Conservation (phyloP, 2,797 vertebrate species). For the Lerista edwardsae region DNA sequence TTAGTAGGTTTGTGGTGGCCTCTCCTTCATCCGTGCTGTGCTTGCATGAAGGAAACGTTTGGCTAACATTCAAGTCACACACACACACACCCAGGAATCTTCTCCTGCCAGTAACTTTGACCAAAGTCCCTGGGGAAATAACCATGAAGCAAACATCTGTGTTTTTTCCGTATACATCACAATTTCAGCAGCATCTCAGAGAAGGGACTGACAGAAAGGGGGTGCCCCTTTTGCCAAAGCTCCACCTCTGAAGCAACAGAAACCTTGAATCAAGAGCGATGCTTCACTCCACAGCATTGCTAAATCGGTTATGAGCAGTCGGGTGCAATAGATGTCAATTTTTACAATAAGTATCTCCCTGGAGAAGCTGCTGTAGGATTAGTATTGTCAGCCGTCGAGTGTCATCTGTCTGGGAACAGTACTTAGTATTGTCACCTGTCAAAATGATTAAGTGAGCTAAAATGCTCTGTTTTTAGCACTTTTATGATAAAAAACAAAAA, state of each 20-base stretch:
- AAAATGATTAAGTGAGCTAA: slow-evolving; percentile 67
- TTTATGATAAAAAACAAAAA: slow-evolving; percentile 56
- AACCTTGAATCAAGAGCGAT: slow-evolving; percentile 44
- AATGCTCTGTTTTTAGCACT: slow-evolving; percentile 56
- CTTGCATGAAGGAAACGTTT: slow-evolving; percentile 43
- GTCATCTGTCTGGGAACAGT: slow-evolving; percentile 55
- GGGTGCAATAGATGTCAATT: slow-evolving; percentile 55
- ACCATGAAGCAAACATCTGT: slow-evolving; percentile 64
- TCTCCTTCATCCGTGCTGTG: slow-evolving; percentile 29
- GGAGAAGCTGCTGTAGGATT: slow-evolving; percentile 60
- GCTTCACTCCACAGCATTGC: slow-evolving; percentile 47
- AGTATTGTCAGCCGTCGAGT: slow-evolving; percentile 66
- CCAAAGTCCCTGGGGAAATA: slow-evolving; percentile 46
- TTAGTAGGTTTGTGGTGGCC: slow-evolving; percentile 13
- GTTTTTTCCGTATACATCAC: slow-evolving; percentile 51
- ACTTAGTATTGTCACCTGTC: slow-evolving; percentile 60
- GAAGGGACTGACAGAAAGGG: slow-evolving; percentile 34
- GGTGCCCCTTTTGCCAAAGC: slow-evolving; percentile 41
- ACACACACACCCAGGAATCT: background rate
- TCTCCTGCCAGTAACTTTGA: slow-evolving; percentile 42
- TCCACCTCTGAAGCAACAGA: slow-evolving; percentile 19
- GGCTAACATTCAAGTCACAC: slow-evolving; percentile 53
- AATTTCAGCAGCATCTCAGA: slow-evolving; percentile 45
- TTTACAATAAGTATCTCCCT: slow-evolving; percentile 62
- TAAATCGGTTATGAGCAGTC: slow-evolving; percentile 53